Percentiles rank a stretch among this genome's conserved stretches.
These are phyloP conservation scores for Apotomis capreana DNA, from an alignment of 2,888 invertebrate genomes.

Conservation along the genomic window DNA sequence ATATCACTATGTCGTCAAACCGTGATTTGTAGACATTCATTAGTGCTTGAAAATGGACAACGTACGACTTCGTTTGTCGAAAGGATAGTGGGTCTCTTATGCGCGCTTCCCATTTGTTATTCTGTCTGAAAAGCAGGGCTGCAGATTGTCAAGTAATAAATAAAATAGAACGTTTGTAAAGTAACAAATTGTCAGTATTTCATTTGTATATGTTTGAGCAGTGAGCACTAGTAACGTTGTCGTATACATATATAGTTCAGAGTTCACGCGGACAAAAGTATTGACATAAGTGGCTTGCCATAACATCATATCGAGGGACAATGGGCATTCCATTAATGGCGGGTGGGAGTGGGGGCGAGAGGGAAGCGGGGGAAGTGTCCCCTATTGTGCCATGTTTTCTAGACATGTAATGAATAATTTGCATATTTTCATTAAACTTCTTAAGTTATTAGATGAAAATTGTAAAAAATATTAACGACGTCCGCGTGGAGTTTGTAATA, in stretches of 20 bases:
- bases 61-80: conserved; percentile 27
- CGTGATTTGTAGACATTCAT: conserved; percentile 69
- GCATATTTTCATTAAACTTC: conserved; percentile 40
- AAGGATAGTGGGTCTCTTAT: conserved; percentile 28
- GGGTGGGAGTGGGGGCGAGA: conserved; percentile 47
- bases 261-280: conserved; percentile 59
- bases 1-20: conserved; percentile 58
- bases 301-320: conserved; percentile 76
- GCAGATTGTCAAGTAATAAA: conserved; percentile 16
- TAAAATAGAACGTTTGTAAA: conserved; percentile 4
- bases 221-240: not conserved
- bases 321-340: conserved; percentile 71
- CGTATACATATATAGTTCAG: conserved; percentile 42
- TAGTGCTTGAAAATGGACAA: conserved; percentile 47
- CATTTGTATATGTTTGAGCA: not conserved
- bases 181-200: not conserved
- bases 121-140: conserved; percentile 23
- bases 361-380: conserved; percentile 52
- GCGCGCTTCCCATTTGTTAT: conserved; percentile 28
- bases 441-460: not conserved
- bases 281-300: conserved; percentile 72
- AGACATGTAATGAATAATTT: conserved; percentile 66
- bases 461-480: not conserved
- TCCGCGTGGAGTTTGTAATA: not conserved
- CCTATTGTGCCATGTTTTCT: conserved; percentile 63